Evolutionary conservation across 1,140 invertebrate genomes (phyloP).

Genomic region (Homarus americanus): DNA sequence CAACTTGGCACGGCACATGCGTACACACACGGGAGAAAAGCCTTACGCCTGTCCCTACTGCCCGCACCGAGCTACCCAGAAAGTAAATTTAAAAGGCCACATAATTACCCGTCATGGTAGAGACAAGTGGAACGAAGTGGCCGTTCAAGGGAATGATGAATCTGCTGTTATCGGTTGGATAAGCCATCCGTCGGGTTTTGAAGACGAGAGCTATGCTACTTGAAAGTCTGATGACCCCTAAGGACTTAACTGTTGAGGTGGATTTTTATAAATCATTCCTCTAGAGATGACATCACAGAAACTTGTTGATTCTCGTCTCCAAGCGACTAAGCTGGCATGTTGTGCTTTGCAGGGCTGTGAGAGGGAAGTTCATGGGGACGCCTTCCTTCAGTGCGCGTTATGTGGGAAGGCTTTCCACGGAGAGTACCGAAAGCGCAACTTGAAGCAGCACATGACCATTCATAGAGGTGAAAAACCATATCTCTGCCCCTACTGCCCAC

Average conservation of each 20-base stretch:
- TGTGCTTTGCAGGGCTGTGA: conserved; percentile 70
- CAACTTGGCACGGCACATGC: conserved; percentile 63
- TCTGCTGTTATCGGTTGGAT: conserved; percentile 50
- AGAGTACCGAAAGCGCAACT: conserved; percentile 81
- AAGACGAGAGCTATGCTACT: conserved; percentile 52
- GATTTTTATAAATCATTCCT: conserved; percentile 8
- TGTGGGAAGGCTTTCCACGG: conserved; percentile 79
- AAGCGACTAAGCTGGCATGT: conserved; percentile 67
- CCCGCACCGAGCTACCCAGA: conserved; percentile 66
- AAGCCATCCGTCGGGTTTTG: conserved; percentile 49
- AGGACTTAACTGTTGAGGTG: background rate
- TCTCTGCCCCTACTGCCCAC: conserved; percentile 87
- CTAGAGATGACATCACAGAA: conserved; percentile 18
- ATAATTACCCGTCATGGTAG: conserved; percentile 62
- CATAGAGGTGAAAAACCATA: conserved; percentile 94
- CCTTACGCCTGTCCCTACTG: conserved; percentile 65
- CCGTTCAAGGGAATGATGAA: conserved; percentile 52
- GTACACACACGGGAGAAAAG: conserved; percentile 65
- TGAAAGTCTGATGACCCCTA: conserved; percentile 26
- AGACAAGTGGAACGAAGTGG: conserved; percentile 63
- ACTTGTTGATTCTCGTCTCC: conserved; percentile 35
- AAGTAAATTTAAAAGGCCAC: conserved; percentile 65
- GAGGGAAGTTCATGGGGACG: conserved; percentile 61
- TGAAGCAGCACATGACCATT: conserved; percentile 87
- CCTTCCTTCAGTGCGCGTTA: conserved; percentile 74